phyloP scores from a whole-genome alignment of 2,113 vertebrate species.

The Toxotes chatareus region DNA sequence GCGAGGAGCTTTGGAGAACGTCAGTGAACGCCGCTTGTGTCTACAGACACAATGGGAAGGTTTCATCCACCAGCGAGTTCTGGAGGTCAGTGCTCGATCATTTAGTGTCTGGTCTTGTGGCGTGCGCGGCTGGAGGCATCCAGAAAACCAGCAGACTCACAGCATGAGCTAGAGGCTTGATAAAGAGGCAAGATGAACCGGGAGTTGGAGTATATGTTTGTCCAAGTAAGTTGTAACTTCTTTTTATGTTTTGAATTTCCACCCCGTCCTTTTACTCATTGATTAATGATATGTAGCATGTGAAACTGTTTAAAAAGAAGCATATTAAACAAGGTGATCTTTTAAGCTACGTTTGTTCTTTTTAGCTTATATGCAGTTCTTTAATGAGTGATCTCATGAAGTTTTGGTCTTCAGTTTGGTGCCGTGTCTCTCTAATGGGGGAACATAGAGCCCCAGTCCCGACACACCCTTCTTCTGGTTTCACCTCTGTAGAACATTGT shows the following conservation, averaged over 20 bases:
- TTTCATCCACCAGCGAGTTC: constrained; percentile 47
- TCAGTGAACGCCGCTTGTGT: constrained; percentile 39
- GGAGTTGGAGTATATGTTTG: constrained; percentile 87
- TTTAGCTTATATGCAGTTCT: background rate
- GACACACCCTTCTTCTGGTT: constrained; percentile 56
- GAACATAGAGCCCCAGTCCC: constrained; percentile 7
- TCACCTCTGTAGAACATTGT: background rate
- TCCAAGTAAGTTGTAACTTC: constrained; percentile 85
- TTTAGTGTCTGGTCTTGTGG: constrained; percentile 51
- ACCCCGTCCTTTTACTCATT: background rate
- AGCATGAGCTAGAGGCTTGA: constrained; percentile 73
- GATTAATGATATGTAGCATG: background rate
- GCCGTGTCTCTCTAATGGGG: background rate
- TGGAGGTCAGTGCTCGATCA: constrained; percentile 35
- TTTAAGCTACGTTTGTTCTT: background rate
- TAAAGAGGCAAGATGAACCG: constrained; percentile 76
- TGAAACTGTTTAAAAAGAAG: background rate
- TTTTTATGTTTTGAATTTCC: constrained; percentile 16
- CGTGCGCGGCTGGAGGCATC: constrained; percentile 44
- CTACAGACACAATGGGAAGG: constrained; percentile 69
- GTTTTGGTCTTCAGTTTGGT: background rate
- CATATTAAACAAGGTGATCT: background rate
- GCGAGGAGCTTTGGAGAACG: constrained; percentile 5
- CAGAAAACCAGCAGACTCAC: constrained; percentile 38
- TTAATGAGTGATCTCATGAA: background rate